Evolutionary conservation across 2,888 invertebrate genomes (phyloP), one percentile per base, ranked within the genome.

Genomic region (Mesochorus sp.): DNA sequence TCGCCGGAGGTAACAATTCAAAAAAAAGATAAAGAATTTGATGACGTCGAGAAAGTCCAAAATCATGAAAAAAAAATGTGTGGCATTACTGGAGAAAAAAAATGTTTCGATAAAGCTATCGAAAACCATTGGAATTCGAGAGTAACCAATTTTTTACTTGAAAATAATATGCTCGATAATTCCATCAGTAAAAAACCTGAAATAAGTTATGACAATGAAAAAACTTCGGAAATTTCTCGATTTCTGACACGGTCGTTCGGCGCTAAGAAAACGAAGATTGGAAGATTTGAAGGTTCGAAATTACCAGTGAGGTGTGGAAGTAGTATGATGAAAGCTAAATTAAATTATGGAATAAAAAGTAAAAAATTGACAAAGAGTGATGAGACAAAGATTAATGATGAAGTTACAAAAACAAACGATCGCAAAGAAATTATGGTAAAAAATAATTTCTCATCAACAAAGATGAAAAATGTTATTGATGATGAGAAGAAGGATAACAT

Each of bases 271-370:
- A 12, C 5, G 3, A 2, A 12, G 8, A 26, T 44, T 6, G 3
- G 8, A 37, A 37, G 19, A 2, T 4, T 26, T 6, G 19, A 42
- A 24, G 49, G 59, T 19, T 76, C 76, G 14, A 70, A 49, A 17
- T 64, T 76, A 14, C 76, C 76, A 5, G 64, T 76, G n/a, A 51
- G 76, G 64, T 64, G 21, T 17, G 64, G 64, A 24, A 26, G 19
- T n/a, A n/a, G n/a, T n/a, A n/a, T n/a, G n/a, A n/a, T n/a, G n/a
- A n/a, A n/a, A n/a, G n/a, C n/a, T n/a, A n/a, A n/a, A n/a, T n/a
- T n/a, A n/a, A n/a, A n/a, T n/a, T 12, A 49, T n/a, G 5, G 21
- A 12, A n/a, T n/a, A 26, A 47, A 19, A 55, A 28, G 10, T 26
- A 12, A 3, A 34, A 47, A 34, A n/a, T 21, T 0, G 10, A 8